Conservation (phyloP, 1,140 invertebrate genomes). For the Brachionus koreanus region DNA sequence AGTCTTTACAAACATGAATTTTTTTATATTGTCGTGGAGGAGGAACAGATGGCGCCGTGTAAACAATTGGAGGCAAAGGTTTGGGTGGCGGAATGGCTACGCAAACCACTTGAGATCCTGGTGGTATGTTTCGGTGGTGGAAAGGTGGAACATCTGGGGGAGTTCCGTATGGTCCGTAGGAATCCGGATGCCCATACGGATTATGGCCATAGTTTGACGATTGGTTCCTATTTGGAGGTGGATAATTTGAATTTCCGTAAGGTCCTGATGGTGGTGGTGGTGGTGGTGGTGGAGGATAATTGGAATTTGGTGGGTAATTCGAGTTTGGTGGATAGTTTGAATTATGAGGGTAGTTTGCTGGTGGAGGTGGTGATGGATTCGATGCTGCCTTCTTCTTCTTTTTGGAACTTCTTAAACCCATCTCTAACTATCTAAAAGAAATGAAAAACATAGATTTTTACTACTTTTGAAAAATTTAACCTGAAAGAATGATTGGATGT, state of each 20-base stretch:
- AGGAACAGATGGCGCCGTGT: slow-evolving; percentile 4
- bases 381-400: background rate
- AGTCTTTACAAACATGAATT: slow-evolving; percentile 23
- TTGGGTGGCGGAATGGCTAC: slow-evolving; percentile 21
- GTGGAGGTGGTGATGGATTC: background rate
- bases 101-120: slow-evolving; percentile 24
- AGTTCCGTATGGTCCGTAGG: background rate
- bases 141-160: slow-evolving; percentile 7
- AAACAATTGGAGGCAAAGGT: slow-evolving; percentile 21
- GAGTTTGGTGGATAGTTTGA: background rate
- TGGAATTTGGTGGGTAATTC: background rate
- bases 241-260: background rate
- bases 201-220: background rate
- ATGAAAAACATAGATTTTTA: background rate
- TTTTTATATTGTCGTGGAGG: slow-evolving; percentile 16
- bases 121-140: background rate
- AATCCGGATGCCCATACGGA: background rate
- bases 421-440: background rate
- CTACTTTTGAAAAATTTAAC: background rate
- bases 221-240: background rate
- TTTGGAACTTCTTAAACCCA: background rate
- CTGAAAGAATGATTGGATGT: background rate
- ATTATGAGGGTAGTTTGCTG: background rate
- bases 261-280: background rate
- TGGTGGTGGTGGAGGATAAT: background rate